Evolutionary conservation across 64 coral and sea anemone species (phyloP), one percentile per base, ranked within the genome.

Genomic region (Actinia tenebrosa): DNA sequence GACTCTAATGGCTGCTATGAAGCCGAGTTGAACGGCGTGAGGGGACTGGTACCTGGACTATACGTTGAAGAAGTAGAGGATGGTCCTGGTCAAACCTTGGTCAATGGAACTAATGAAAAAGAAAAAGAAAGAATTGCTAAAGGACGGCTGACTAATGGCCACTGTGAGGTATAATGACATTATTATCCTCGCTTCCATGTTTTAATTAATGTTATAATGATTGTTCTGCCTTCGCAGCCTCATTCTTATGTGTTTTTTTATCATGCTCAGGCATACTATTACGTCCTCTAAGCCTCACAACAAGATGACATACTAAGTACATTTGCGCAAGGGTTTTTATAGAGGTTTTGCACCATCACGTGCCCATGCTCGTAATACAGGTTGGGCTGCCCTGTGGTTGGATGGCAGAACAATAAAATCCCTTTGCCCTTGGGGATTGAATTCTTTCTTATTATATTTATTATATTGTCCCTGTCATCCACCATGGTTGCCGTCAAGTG

Each of bases 51-150:
- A 47, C 91, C 94, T 20, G 91, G 94, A 88, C 77, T 96, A 11
- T 96, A 93, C 68, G 88, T 96, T 16, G 94, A 96, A 63, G 94
- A 96, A 69, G 27, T 89, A 0, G 94, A 96, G 25, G 94, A 90
- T 19, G 86, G 63, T 61, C 27, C 11, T 75, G 23, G 10, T 42
- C 69, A 75, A 10, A 42, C 69, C 5, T 27, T 75, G 25, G 22
- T 26, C 10, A 75, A 75, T 75, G 69, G 69, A 14, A 75, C 23
- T 0, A 42, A 7, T 26, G 69, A 14, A 10, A 8, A 75, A 8
- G 26, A 72, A 26, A 72, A 72, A 42, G 13, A 10, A 75, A 26
- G 27, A 42, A 75, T 0, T 75, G 3, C 13, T 42, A 75, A 30
- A 75, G 69, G 26, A 75, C 69, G 69, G 26, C 69, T 42, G 10